Evolutionary conservation across 2,113 vertebrate genomes (phyloP).

Genomic region (Phalacrocorax brasilianus): DNA sequence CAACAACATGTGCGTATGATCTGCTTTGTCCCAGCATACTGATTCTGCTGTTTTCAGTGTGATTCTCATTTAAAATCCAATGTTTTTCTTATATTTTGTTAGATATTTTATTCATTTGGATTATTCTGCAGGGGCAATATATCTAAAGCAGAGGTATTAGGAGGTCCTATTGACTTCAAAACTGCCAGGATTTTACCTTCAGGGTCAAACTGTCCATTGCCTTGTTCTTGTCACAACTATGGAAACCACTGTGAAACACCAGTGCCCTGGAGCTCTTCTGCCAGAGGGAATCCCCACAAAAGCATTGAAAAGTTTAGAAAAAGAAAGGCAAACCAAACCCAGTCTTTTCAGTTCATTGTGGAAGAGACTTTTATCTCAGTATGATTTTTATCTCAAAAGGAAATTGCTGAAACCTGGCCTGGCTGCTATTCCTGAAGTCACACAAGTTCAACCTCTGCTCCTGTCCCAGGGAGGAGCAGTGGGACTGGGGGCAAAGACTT

Average conservation of each 20-base stretch:
- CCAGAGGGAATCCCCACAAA: neutral
- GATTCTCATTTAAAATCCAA: neutral
- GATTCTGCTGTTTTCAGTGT: neutral
- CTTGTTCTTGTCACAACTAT: neutral
- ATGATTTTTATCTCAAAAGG: neutral
- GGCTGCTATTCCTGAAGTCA: neutral
- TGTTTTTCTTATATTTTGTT: slow-evolving; percentile 1
- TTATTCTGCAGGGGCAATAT: neutral
- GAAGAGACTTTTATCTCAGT: neutral
- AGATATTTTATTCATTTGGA: neutral
- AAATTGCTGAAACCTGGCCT: neutral
- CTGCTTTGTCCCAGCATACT: slow-evolving; percentile 1
- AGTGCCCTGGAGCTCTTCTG: neutral
- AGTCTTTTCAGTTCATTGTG: neutral
- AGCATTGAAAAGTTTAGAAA: neutral
- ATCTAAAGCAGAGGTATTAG: neutral
- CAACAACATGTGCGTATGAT: neutral
- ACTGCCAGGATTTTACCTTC: neutral
- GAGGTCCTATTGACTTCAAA: neutral
- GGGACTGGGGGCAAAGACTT: neutral
- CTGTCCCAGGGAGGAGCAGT: neutral
- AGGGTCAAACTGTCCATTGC: neutral
- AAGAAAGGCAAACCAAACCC: neutral
- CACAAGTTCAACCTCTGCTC: neutral
- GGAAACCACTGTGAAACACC: neutral